Base-by-base conservation (phyloP, 2,113 vertebrate species). In the Xerus inauris region DNA sequence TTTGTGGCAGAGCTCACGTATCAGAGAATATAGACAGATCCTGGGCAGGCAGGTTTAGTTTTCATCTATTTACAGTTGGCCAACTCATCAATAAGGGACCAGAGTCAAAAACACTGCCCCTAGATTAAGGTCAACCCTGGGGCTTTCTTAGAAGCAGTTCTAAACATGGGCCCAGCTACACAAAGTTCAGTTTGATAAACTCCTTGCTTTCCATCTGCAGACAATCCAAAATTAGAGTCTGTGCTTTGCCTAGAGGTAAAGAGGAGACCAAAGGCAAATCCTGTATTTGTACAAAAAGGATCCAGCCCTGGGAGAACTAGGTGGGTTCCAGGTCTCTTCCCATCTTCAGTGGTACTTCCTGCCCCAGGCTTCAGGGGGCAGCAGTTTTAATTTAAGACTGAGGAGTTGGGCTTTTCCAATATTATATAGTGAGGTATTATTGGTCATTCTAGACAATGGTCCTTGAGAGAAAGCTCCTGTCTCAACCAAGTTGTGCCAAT, bases 391-490 rank as follows among this genome's bases (percentile, higher is more conserved):
- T 83, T 82, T 38, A 49, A 26, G 17, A 45, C 32, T 5, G 2
- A 1, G 4, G 54, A 75, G 24, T 14, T 73, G 32, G 67, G 6
- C 35, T 49, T 83, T 49, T 73, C 42, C 80, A 22, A 16, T 10
- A 45, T n/a, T 42, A n/a, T 28, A 38, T 16, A 30, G 12, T 16
- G 7, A 8, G 17, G 16, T 24, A 8, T 22, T 19, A 7, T 12
- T 11, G 8, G 3, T 71, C 40, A 69, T 6, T 4, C 1, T 54
- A n/a, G 38, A 45, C 42, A 3, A 3, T 5, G 30, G 35, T 8
- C n/a, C 26, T 40, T 16, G 35, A 26, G 20, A 72, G 35, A 64
- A 81, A 49, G 6, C 32, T 22, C 51, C 35, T 67, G 0, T 49
- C 14, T 79, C 47, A 51, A 38, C 47, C 67, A 77, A 45, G 16